These are phyloP conservation scores for Monochamus saltuarius DNA, from an alignment of 1,140 invertebrate species.

Conservation along the genomic window DNA sequence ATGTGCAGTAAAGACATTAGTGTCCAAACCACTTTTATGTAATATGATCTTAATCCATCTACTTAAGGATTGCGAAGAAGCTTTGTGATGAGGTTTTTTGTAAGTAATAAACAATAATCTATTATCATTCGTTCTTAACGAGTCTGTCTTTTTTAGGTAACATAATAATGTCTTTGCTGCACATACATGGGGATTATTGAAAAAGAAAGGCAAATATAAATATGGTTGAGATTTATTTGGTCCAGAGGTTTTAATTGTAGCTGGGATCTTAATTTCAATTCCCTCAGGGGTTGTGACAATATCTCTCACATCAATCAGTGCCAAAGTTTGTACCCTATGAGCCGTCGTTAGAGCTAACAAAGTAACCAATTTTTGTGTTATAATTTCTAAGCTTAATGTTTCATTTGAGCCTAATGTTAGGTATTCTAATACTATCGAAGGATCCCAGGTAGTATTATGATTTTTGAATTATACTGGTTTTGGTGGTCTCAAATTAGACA, in stretches of 20 bases:
- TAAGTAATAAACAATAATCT: conserved; percentile 14
- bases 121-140: too few species aligned
- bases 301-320: not conserved
- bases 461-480: too few species aligned
- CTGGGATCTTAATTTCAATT: not conserved
- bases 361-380: not conserved
- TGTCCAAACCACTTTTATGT: conserved; percentile 29
- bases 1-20: conserved; percentile 28
- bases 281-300: not conserved
- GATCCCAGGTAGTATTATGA: not conserved
- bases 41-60: conserved; percentile 36
- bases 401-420: too few species aligned
- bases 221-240: not conserved
- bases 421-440: not conserved
- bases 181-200: not conserved
- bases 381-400: not conserved
- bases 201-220: not conserved
- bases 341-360: not conserved
- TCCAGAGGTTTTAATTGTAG: not conserved
- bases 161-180: not conserved
- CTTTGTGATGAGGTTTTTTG: conserved; percentile 31
- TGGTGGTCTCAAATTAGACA: not conserved
- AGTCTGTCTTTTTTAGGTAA: too few species aligned
- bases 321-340: not conserved
- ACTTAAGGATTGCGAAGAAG: conserved; percentile 35